Base-by-base conservation (phyloP, 2,888 invertebrate species). In the Amitus sp. region DNA sequence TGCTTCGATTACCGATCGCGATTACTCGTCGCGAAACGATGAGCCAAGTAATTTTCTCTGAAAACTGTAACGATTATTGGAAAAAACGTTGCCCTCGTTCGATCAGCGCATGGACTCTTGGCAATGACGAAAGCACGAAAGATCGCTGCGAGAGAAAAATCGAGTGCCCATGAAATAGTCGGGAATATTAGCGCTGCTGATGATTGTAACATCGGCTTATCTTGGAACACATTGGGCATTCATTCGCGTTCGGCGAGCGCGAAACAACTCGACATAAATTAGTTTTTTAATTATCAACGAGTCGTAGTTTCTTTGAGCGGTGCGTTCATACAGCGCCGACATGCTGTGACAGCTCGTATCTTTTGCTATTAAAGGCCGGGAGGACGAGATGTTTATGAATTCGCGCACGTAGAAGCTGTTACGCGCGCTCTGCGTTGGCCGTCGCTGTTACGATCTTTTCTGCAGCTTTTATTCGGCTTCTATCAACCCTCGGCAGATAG, bases 231-330 rank as follows among this genome's bases (percentile, higher is more conserved):
- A 47, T 19, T n/a, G 55, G 39, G 51, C 45, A 59, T 65, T 61
- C 54, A 58, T 52, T 56, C 51, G 62, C 47, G 53, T 53, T 53
- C 59, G 30, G 40, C 62, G 46, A 47, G 53, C 48, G 49, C 48
- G 34, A 45, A 49, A 30, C 28, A 53, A 30, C 60, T 34, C 57
- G 53, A 69, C 65, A 68, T 71, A 69, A 74, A 72, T 74, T 72
- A 69, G 61, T 64, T 65, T 69, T 69, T n/a, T 67, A 67, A 69
- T 73, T 69, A 70, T 73, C 70, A 72, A 69, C 66, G 60, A 67
- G 68, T 69, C 62, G 66, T 62, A 56, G 65, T 53, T n/a, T 47
- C 37, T 15, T 53, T 33, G 43, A 56, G 51, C 55, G 51, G 54
- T 57, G 47, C 62, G 59, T 62, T 65, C 62, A 65, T 56, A 51